Base-by-base conservation (phyloP, 1,140 invertebrate genomes). In the Drosophila fuyamai region DNA sequence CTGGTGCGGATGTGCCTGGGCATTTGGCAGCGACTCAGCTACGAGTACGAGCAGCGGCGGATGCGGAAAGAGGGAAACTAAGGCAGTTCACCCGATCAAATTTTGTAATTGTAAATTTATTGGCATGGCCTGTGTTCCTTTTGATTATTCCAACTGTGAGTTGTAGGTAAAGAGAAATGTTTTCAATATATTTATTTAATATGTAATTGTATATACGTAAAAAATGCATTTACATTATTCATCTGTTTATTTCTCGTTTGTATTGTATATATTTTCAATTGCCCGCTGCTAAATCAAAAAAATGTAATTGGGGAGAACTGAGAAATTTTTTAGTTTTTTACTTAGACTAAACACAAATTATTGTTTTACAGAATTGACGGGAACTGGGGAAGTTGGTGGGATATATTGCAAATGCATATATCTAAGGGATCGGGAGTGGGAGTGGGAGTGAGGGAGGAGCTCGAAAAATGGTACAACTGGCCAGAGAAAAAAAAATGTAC, bases 1-100 rank as follows among this genome's bases (percentile, higher is more conserved):
- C 92, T 97, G 12, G 92, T 95, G 38, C 94, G 94, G 76, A 98
- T 98, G 96, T 97, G 97, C 92, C 94, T 95, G 59, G 97, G 97
- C 58, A 95, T 98, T 72, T 98, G 97, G 97, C 94, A 95, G 0
- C 97, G 96, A 82, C 90, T 97, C 23, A 94, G 95, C 72, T 97
- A 97, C 91, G 93, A 93, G 80, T 92, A 93, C 58, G 54, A 74
- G n/a, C 77, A 90, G 62, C 65, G 84, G 8, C 47, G 35, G 1
- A 36, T 36, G 13, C 81, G 78, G 12, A 50, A 57, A 7, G 36
- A 5, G 27, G 18, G 13, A 1, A 16, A 36, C 16, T 41, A 18
- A 41, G 16, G 18, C 16, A 7, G 29, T 6, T 32, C 23, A 18
- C 27, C 23, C 48, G 5, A 51, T 10, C 6, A 35, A 35, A 35